These are phyloP conservation scores for Tricholaema leucomelas DNA, from an alignment of 2,113 vertebrate genomes.

Conservation along the genomic window DNA sequence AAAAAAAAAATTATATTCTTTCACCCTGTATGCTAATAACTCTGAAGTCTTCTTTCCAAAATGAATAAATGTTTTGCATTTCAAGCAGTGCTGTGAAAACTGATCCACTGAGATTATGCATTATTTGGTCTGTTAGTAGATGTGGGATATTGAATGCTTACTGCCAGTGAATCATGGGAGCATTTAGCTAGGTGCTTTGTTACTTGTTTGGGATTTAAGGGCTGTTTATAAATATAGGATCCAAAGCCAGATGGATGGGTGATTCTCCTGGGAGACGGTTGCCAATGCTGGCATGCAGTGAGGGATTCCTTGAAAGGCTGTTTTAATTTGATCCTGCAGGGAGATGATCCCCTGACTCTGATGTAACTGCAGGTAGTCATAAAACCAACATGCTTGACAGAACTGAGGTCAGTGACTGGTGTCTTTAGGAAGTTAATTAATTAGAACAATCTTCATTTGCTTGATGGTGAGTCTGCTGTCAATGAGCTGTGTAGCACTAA, in stretches of 20 bases:
- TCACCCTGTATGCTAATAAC: not conserved
- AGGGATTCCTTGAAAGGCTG: not conserved
- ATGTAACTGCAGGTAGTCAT: not conserved
- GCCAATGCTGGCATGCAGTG: not conserved
- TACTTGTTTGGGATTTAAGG: constrained; percentile 5
- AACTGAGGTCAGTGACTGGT: not conserved
- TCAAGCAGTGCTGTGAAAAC: not conserved
- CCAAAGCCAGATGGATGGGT: not conserved
- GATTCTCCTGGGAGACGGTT: not conserved
- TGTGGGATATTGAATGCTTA: not conserved
- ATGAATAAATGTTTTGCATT: not conserved
- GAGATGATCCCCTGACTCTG: not conserved
- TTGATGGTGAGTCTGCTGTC: not conserved
- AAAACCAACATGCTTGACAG: not conserved
- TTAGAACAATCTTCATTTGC: not conserved
- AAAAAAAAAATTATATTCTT: not conserved
- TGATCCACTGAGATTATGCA: not conserved
- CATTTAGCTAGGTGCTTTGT: not conserved
- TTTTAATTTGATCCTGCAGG: not conserved
- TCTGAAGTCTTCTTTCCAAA: not conserved
- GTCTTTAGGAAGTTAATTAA: not conserved
- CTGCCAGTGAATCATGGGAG: not conserved
- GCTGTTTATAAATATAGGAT: not conserved
- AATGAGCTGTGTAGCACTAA: not conserved
- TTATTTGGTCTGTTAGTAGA: not conserved